Conservation (phyloP, 2,888 invertebrate genomes). For the Laspeyria flexula region DNA sequence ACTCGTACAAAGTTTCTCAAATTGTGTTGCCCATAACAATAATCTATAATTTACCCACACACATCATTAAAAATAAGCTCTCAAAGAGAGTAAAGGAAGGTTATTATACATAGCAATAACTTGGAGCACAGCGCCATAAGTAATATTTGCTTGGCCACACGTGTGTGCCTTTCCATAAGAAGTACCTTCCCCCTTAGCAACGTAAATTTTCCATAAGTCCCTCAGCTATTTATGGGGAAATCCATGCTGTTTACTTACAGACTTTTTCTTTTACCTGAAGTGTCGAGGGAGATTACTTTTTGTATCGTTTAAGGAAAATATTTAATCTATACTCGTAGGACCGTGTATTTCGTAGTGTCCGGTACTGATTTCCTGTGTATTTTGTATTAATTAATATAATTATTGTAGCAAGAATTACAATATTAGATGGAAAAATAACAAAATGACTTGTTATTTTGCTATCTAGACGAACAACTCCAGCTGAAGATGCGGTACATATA, state of each 20-base stretch:
- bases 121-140: conserved; percentile 4
- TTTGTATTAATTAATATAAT: background rate
- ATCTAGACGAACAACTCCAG: too few relatives aligned
- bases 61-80: background rate
- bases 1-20: too few relatives aligned
- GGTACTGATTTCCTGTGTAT: conserved; percentile 6
- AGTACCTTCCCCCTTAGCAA: conserved; percentile 18
- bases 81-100: background rate
- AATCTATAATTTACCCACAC: too few relatives aligned
- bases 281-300: conserved; percentile 1
- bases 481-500: too few relatives aligned
- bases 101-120: conserved; percentile 8
- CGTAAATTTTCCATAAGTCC: conserved; percentile 23
- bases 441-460: too few relatives aligned
- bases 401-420: too few relatives aligned
- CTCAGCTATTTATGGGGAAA: conserved; percentile 23
- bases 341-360: background rate
- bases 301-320: conserved; percentile 6
- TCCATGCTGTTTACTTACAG: conserved; percentile 25
- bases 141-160: conserved; percentile 24
- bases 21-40: too few relatives aligned
- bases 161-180: conserved; percentile 33
- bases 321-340: conserved; percentile 1
- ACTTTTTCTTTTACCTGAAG: conserved; percentile 19
- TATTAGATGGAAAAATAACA: too few relatives aligned